A percentile compares a stretch with the other conserved stretches of the same genome.
Evolutionary conservation across 2,797 vertebrate species (phyloP).

Genomic region (Chlorospingus semifuscus): DNA sequence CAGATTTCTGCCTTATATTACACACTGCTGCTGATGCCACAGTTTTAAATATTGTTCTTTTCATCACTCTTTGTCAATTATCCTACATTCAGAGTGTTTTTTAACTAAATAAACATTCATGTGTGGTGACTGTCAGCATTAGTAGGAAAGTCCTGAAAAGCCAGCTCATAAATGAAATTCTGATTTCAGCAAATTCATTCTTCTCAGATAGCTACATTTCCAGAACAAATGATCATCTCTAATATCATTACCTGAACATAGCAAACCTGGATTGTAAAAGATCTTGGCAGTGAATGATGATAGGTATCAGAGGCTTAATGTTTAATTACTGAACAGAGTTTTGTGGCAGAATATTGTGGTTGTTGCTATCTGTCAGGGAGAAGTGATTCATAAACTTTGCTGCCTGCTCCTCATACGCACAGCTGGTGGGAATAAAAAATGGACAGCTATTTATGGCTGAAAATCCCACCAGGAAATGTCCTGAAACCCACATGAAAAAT

Average conservation of each 20-base stretch:
- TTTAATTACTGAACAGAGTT: constrained; percentile 59
- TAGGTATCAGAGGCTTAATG: constrained; percentile 6
- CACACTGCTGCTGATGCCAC: background rate
- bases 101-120: constrained; percentile 17
- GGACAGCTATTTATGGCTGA: constrained; percentile 4
- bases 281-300: constrained; percentile 27
- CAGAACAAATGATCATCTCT: constrained; percentile 40
- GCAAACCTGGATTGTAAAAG: background rate
- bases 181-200: constrained; percentile 30
- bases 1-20: constrained; percentile 14
- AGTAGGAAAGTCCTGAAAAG: constrained; percentile 23
- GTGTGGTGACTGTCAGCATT: background rate
- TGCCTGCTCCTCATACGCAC: background rate
- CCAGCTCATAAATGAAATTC: constrained; percentile 22
- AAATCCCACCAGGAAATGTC: background rate
- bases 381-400: constrained; percentile 51
- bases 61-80: constrained; percentile 47
- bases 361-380: background rate
- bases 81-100: background rate
- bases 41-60: constrained; percentile 36
- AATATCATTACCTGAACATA: constrained; percentile 22
- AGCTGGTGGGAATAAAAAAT: background rate
- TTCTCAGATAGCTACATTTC: constrained; percentile 9
- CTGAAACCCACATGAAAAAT: background rate
- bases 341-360: background rate